Conservation (phyloP, 2,888 invertebrate genomes). For the Eupithecia dodoneata region DNA sequence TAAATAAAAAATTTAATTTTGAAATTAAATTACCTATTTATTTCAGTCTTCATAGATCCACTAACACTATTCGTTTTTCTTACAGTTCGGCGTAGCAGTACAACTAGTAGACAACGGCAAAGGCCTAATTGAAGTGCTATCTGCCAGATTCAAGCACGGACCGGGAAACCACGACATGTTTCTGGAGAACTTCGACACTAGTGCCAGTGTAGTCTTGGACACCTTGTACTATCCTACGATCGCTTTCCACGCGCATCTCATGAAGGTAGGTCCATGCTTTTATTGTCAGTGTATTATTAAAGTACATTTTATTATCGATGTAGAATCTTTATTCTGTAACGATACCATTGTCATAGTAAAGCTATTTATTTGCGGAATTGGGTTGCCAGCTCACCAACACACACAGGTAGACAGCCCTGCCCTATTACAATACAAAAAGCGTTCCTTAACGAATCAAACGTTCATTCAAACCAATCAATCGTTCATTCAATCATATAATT, state of each 20-base stretch:
- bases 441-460: not conserved
- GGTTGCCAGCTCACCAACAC: too few species aligned
- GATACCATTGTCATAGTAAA: too few species aligned
- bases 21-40: too few species aligned
- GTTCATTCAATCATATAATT: not conserved
- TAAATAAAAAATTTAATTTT: too few species aligned
- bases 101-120: constrained; percentile 73
- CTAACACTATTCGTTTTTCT: constrained; percentile 23
- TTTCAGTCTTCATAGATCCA: too few species aligned
- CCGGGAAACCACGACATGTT: constrained; percentile 56
- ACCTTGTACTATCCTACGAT: constrained; percentile 79
- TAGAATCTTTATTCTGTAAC: too few species aligned
- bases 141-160: constrained; percentile 57
- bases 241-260: constrained; percentile 71
- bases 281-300: too few species aligned
- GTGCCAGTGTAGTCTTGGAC: constrained; percentile 68
- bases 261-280: constrained; percentile 63
- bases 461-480: not conserved
- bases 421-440: too few species aligned
- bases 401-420: too few species aligned
- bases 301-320: too few species aligned
- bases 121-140: constrained; percentile 70
- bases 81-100: constrained; percentile 75
- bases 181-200: constrained; percentile 77
- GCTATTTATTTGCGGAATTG: too few species aligned